These are phyloP conservation scores for Allobates femoralis DNA, from an alignment of 2,797 vertebrate species.

Conservation along the genomic window DNA sequence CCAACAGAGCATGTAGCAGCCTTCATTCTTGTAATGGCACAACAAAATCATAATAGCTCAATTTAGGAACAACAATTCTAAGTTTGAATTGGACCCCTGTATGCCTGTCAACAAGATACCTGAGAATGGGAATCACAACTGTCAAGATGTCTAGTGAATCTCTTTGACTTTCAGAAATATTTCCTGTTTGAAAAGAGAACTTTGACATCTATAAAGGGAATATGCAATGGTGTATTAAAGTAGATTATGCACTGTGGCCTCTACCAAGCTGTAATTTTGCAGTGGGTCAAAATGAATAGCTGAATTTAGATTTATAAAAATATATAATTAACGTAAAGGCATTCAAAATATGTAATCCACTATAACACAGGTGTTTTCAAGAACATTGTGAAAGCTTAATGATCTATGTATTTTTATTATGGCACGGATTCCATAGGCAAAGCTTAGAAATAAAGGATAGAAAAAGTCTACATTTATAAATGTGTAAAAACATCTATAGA, in stretches of 20 bases:
- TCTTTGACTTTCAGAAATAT: conserved; percentile 41
- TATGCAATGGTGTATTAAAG: conserved; percentile 9
- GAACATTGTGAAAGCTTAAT: no score
- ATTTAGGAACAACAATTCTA: conserved; percentile 72
- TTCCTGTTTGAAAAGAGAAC: conserved; percentile 28
- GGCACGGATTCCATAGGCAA: no score
- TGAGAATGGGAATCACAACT: conserved; percentile 73
- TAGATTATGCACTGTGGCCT: background rate
- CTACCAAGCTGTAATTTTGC: background rate
- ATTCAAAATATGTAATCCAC: background rate
- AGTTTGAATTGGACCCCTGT: conserved; percentile 70
- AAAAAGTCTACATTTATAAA: no score
- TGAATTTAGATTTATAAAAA: background rate
- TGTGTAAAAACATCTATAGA: no score
- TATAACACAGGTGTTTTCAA: no score
- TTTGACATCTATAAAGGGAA: conserved; percentile 8
- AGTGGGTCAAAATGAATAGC: background rate
- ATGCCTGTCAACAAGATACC: conserved; percentile 74
- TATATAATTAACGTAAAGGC: background rate
- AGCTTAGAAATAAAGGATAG: no score
- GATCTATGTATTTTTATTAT: no score
- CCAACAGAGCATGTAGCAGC: conserved; percentile 62
- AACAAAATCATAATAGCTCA: conserved; percentile 68
- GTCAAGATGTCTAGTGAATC: conserved; percentile 71
- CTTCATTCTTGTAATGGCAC: conserved; percentile 60